Evolutionary conservation across 2,888 invertebrate species (phyloP).

Genomic region (Thecocarcelia acutangulata): DNA sequence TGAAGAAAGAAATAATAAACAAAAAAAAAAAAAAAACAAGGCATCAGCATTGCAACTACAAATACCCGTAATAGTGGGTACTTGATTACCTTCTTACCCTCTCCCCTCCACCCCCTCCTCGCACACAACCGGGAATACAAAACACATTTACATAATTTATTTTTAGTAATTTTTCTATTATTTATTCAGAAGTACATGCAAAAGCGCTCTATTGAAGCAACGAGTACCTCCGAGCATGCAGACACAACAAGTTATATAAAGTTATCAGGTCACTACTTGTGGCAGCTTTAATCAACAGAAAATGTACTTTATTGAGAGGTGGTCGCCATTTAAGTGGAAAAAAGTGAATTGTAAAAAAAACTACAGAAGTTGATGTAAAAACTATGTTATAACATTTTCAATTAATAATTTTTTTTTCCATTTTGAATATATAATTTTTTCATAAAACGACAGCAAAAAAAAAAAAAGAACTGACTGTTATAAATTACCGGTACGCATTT

Average conservation of each 20-base stretch:
- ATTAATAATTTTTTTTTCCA: constrained; percentile 45
- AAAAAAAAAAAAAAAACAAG: constrained; percentile 9
- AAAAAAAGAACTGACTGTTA: neutral
- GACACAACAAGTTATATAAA: constrained; percentile 45
- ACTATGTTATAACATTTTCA: constrained; percentile 31
- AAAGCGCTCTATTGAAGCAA: neutral
- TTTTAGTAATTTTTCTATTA: constrained; percentile 55
- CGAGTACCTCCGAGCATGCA: constrained; percentile 19
- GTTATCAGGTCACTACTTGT: constrained; percentile 63
- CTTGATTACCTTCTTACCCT: neutral
- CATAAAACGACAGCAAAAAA: neutral
- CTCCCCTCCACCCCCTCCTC: neutral
- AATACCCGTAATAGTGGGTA: neutral
- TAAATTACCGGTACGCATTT: neutral
- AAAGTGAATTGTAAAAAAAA: neutral
- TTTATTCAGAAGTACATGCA: constrained; percentile 35
- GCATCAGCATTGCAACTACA: neutral
- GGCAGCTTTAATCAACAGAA: constrained; percentile 58
- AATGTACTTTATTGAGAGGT: constrained; percentile 39
- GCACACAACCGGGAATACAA: no score
- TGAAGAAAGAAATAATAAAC: neutral
- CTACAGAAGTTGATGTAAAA: neutral
- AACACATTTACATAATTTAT: constrained; percentile 35
- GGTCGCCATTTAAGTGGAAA: constrained; percentile 31
- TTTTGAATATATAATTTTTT: constrained; percentile 37